These are phyloP conservation scores for Hydropsyche tenuis DNA, from an alignment of 1,140 invertebrate genomes.

Conservation along the genomic window DNA sequence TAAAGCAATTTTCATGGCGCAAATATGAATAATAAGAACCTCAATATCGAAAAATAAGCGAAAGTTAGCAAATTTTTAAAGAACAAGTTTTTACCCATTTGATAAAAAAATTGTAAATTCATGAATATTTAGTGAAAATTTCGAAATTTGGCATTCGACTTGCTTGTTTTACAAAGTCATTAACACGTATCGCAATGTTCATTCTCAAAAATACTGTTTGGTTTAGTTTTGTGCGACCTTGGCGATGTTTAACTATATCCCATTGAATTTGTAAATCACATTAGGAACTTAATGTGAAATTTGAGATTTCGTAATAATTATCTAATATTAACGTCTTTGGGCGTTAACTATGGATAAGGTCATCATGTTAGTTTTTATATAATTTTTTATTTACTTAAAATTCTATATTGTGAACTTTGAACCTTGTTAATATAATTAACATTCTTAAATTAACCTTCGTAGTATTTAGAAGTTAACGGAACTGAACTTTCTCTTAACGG, in stretches of 20 bases:
- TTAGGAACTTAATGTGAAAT: too few species aligned
- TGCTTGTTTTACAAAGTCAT: slow-evolving; percentile 14
- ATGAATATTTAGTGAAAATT: not conserved
- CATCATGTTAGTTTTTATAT: too few species aligned
- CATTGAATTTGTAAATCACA: too few species aligned
- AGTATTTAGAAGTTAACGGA: not conserved
- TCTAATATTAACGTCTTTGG: too few species aligned
- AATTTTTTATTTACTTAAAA: too few species aligned
- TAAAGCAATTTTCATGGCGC: too few species aligned
- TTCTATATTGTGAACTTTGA: not conserved
- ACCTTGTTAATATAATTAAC: not conserved
- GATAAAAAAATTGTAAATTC: not conserved
- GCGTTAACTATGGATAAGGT: too few species aligned
- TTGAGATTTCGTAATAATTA: too few species aligned
- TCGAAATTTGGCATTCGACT: not conserved
- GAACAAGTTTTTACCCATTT: not conserved
- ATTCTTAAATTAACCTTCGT: not conserved
- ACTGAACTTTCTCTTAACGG: slow-evolving; percentile 16
- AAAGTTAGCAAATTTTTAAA: not conserved
- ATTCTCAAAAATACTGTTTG: not conserved
- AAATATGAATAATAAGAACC: not conserved
- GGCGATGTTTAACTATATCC: not conserved
- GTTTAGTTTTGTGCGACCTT: not conserved
- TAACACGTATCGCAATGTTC: not conserved
- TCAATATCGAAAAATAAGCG: not conserved